phyloP scores from a whole-genome alignment of 2,113 vertebrate genomes.

The Sceloporus undulatus region DNA sequence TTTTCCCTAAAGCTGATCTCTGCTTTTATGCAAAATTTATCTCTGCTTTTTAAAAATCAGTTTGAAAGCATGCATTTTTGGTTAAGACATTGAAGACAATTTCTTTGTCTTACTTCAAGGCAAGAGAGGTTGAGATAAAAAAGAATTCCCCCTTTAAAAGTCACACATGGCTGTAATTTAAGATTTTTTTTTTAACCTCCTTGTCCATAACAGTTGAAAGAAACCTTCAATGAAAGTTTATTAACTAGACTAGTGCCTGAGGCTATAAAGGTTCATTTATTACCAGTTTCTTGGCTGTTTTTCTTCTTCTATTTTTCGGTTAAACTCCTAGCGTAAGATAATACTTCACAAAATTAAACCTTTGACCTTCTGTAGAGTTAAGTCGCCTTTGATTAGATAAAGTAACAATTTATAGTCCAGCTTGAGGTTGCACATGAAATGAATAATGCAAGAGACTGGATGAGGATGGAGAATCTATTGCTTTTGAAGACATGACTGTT shows the following conservation, averaged over 20 bases:
- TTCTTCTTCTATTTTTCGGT: constrained; percentile 88
- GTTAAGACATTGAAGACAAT: constrained; percentile 84
- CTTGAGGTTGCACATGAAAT: constrained; percentile 86
- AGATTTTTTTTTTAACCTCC: constrained; percentile 83
- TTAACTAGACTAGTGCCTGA: constrained; percentile 87
- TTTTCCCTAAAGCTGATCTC: constrained; percentile 78
- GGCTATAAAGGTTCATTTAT: constrained; percentile 89
- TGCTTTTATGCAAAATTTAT: constrained; percentile 76
- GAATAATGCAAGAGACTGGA: constrained; percentile 83
- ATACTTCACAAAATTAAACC: constrained; percentile 90
- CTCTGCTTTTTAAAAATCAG: constrained; percentile 79
- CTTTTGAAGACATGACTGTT: constrained; percentile 82
- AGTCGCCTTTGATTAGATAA: constrained; percentile 89
- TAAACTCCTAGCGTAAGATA: constrained; percentile 88
- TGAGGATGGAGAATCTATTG: constrained; percentile 79
- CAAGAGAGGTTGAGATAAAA: constrained; percentile 84
- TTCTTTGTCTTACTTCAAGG: constrained; percentile 71
- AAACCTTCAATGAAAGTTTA: constrained; percentile 90
- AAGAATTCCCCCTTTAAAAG: constrained; percentile 86
- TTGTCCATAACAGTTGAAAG: constrained; percentile 90
- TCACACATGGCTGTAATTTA: constrained; percentile 91
- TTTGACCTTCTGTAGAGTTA: constrained; percentile 88
- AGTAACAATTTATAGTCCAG: constrained; percentile 88
- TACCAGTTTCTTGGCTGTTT: constrained; percentile 88
- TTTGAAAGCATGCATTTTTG: constrained; percentile 84